These are phyloP conservation scores for Polylopha cassiicola DNA, from an alignment of 2,888 invertebrate genomes.

Conservation along the genomic window DNA sequence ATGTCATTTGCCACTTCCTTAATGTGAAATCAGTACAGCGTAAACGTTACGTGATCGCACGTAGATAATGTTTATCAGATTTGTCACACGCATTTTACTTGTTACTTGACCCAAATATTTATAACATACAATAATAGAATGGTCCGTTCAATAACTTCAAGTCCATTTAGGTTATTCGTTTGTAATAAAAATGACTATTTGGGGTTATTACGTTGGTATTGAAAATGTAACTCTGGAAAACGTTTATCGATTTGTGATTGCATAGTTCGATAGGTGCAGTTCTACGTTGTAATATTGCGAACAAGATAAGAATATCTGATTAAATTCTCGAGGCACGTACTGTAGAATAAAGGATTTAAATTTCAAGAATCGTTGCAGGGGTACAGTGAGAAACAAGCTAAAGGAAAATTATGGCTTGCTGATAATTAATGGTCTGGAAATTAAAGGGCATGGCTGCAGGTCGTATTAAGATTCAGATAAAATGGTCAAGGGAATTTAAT, in stretches of 20 bases:
- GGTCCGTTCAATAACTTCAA: too few relatives aligned
- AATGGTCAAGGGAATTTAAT: neutral
- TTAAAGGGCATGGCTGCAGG: slow-evolving; percentile 1
- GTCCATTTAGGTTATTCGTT: too few relatives aligned
- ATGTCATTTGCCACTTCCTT: slow-evolving; percentile 42
- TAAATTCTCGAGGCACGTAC: too few relatives aligned
- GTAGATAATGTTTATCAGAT: slow-evolving; percentile 26
- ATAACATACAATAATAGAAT: slow-evolving; percentile 1
- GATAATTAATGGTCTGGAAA: slow-evolving; percentile 10
- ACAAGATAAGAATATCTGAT: too few relatives aligned
- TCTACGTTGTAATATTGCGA: too few relatives aligned
- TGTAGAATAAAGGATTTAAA: too few relatives aligned
- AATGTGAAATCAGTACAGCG: slow-evolving; percentile 40
- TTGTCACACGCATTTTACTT: slow-evolving; percentile 19
- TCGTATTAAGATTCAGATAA: slow-evolving; percentile 3
- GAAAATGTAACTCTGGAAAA: neutral
- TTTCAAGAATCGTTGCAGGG: slow-evolving; percentile 3
- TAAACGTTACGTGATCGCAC: slow-evolving; percentile 42
- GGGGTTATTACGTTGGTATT: neutral
- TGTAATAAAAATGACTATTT: too few relatives aligned
- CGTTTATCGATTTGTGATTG: neutral
- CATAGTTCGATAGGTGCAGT: too few relatives aligned
- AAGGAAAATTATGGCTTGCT: slow-evolving; percentile 1
- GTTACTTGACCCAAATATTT: slow-evolving; percentile 13
- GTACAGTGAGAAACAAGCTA: slow-evolving; percentile 2